Evolutionary conservation across 2,888 invertebrate species (phyloP).

Genomic region (Parelbella ahira): DNA sequence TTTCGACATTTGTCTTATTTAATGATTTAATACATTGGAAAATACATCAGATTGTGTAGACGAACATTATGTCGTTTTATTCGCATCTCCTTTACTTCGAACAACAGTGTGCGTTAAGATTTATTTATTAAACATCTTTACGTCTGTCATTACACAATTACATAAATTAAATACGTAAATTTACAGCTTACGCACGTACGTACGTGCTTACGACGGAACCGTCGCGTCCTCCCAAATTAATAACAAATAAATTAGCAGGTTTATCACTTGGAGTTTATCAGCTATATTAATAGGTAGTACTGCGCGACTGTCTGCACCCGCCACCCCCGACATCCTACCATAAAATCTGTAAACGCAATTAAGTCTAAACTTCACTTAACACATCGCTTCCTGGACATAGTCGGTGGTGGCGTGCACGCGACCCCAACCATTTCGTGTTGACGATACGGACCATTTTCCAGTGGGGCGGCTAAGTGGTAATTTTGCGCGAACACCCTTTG

Average conservation of each 20-base stretch:
- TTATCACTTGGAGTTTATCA: conserved; percentile 8
- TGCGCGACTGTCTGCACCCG: background rate
- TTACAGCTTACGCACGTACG: too few species aligned
- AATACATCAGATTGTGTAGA: too few species aligned
- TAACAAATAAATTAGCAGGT: conserved; percentile 6
- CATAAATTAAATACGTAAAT: too few species aligned
- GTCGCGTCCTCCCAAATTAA: conserved; percentile 5
- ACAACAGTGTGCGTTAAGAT: too few species aligned
- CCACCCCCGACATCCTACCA: conserved; percentile 42
- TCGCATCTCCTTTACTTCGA: too few species aligned
- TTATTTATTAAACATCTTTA: too few species aligned
- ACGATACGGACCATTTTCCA: conserved; percentile 37
- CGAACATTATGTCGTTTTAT: too few species aligned
- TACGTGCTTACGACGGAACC: too few species aligned
- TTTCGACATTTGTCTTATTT: too few species aligned
- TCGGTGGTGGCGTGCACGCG: conserved; percentile 26
- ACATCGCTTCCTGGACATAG: conserved; percentile 58
- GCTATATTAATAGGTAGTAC: conserved; percentile 21
- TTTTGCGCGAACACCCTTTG: conserved; percentile 62
- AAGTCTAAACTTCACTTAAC: conserved; percentile 68
- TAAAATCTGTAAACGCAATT: conserved; percentile 72
- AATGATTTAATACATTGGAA: too few species aligned
- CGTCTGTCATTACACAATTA: too few species aligned
- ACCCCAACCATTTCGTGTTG: conserved; percentile 26
- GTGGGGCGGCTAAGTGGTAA: conserved; percentile 31